Conservation (phyloP, 2,888 invertebrate genomes). For the Erpobdella octoculata region DNA sequence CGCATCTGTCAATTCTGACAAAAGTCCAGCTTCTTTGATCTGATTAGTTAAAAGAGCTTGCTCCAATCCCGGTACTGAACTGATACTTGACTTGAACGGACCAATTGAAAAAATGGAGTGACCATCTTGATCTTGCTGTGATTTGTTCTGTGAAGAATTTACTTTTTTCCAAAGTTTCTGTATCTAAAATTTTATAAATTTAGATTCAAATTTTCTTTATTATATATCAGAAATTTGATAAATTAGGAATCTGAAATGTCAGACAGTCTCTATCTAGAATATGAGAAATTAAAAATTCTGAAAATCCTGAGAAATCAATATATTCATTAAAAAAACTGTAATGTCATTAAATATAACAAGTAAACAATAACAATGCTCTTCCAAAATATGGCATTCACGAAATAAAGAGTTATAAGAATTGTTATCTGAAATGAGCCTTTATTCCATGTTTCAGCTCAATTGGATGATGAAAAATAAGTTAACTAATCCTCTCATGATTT, state of each 20-base stretch:
- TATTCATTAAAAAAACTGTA: too few relatives aligned
- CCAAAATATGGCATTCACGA: too few relatives aligned
- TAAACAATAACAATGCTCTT: too few relatives aligned
- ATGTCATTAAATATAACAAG: too few relatives aligned
- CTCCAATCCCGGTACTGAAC: not conserved
- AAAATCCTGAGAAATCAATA: too few relatives aligned
- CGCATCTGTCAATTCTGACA: slow-evolving; percentile 6
- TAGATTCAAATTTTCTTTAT: not conserved
- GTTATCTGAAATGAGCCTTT: not conserved
- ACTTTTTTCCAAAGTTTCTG: slow-evolving; percentile 15
- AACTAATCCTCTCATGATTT: not conserved
- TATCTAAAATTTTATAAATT: not conserved
- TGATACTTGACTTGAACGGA: not conserved
- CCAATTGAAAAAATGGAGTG: not conserved
- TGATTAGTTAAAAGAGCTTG: slow-evolving; percentile 7
- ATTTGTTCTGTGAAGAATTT: too few relatives aligned
- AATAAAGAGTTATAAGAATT: slow-evolving; percentile 8
- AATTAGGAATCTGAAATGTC: too few relatives aligned
- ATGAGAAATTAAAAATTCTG: too few relatives aligned
- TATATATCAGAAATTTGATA: too few relatives aligned
- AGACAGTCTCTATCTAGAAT: too few relatives aligned
- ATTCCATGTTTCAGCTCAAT: too few relatives aligned
- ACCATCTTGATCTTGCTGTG: not conserved
- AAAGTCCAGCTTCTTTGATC: slow-evolving; percentile 6
- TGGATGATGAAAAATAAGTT: too few relatives aligned